These are phyloP conservation scores for Strigops habroptila DNA, from an alignment of 2,113 vertebrate species.

Conservation along the genomic window DNA sequence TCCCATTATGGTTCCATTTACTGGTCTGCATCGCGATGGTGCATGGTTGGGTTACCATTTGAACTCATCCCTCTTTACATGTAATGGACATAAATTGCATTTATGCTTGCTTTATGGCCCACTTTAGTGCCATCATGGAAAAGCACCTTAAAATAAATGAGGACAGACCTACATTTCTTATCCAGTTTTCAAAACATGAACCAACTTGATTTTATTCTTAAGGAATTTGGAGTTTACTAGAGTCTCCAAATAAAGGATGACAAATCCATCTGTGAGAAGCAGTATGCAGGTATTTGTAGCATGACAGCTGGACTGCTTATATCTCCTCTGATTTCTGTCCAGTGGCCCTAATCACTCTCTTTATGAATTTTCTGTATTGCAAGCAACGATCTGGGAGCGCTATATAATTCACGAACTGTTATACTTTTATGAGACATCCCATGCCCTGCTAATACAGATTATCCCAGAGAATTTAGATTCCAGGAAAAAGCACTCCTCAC, in stretches of 20 bases:
- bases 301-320: background rate
- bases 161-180: background rate
- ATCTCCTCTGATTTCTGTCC: background rate
- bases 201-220: background rate
- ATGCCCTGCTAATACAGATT: background rate
- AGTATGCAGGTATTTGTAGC: background rate
- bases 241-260: background rate
- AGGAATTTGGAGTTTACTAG: background rate
- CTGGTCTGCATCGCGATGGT: background rate
- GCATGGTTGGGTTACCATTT: background rate
- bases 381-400: background rate
- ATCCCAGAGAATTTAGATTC: background rate
- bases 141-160: slow-evolving; percentile 23
- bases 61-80: slow-evolving; percentile 21
- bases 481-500: background rate
- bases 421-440: background rate
- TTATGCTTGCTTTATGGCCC: slow-evolving; percentile 44
- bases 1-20: background rate
- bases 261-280: background rate
- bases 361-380: background rate
- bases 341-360: background rate
- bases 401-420: background rate
- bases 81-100: slow-evolving; percentile 40
- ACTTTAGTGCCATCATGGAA: background rate
- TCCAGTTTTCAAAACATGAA: slow-evolving; percentile 1